These are phyloP conservation scores for Furnarius figulus DNA, from an alignment of 2,113 vertebrate species.

Conservation along the genomic window DNA sequence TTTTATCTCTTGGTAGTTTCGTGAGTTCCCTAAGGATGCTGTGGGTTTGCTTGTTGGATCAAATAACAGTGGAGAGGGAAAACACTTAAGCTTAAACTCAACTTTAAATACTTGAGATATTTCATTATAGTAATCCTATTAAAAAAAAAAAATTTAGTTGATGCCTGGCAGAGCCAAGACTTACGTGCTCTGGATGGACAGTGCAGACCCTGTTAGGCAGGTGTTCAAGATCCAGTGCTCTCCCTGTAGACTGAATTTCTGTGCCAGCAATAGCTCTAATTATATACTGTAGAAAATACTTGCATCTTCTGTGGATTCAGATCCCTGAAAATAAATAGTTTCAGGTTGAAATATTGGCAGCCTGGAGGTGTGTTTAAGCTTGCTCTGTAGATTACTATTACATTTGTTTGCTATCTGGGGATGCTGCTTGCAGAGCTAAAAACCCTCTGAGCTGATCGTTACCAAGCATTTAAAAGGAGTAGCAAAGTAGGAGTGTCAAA, in stretches of 20 bases:
- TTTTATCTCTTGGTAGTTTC: neutral
- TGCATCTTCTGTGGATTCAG: neutral
- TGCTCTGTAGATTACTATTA: neutral
- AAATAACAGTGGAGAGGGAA: neutral
- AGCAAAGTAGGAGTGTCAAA: neutral
- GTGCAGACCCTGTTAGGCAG: neutral
- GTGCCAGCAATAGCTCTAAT: neutral
- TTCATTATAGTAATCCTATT: neutral
- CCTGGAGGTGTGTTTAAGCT: neutral
- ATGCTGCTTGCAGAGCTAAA: slow-evolving; percentile 12
- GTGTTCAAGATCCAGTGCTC: neutral
- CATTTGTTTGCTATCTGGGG: slow-evolving; percentile 24
- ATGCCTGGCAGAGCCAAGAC: neutral
- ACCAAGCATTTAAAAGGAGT: neutral
- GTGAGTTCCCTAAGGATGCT: neutral
- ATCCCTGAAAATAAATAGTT: neutral
- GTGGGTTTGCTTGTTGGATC: neutral
- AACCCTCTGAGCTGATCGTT: neutral
- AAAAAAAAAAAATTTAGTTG: neutral
- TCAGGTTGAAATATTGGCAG: slow-evolving; percentile 8
- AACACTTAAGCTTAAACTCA: neutral
- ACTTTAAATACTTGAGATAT: neutral
- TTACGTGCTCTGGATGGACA: neutral
- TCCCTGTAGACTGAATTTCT: neutral
- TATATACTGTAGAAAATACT: neutral